Conservation (phyloP, 1,140 invertebrate genomes). For the Bombus breviceps region DNA sequence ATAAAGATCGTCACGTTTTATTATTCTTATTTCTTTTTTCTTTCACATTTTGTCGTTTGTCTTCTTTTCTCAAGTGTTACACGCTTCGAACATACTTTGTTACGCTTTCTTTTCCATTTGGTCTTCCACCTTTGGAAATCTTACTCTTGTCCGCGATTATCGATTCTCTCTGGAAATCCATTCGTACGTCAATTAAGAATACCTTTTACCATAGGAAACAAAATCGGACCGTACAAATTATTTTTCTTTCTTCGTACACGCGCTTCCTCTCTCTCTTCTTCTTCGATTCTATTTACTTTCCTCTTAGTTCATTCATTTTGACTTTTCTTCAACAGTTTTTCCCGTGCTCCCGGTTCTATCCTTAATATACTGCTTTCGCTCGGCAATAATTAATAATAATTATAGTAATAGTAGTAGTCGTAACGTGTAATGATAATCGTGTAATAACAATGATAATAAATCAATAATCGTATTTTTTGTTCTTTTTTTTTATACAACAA, state of each 20-base stretch:
- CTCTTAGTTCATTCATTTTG: not conserved
- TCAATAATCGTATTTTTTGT: constrained; percentile 72
- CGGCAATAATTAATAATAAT: constrained; percentile 59
- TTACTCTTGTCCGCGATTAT: not conserved
- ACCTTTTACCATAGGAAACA: constrained; percentile 49
- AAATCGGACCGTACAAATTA: constrained; percentile 38
- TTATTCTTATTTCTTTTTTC: constrained; percentile 3
- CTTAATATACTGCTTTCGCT: constrained; percentile 28
- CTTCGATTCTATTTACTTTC: no score
- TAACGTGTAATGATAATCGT: constrained; percentile 73
- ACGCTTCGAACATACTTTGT: not conserved
- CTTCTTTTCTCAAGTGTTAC: not conserved
- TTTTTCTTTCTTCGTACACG: not conserved
- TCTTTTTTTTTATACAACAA: constrained; percentile 78
- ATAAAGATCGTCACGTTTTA: constrained; percentile 56
- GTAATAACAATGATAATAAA: constrained; percentile 77
- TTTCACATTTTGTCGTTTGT: not conserved
- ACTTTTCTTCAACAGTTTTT: not conserved
- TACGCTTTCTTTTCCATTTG: not conserved
- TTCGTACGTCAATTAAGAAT: constrained; percentile 37
- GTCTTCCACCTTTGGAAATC: not conserved
- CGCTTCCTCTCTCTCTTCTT: no score
- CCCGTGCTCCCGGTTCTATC: not conserved
- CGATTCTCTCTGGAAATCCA: not conserved
- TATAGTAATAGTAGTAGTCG: constrained; percentile 69